Evolutionary conservation across 2,888 invertebrate species (phyloP).

Genomic region (Caradrina kadenii): DNA sequence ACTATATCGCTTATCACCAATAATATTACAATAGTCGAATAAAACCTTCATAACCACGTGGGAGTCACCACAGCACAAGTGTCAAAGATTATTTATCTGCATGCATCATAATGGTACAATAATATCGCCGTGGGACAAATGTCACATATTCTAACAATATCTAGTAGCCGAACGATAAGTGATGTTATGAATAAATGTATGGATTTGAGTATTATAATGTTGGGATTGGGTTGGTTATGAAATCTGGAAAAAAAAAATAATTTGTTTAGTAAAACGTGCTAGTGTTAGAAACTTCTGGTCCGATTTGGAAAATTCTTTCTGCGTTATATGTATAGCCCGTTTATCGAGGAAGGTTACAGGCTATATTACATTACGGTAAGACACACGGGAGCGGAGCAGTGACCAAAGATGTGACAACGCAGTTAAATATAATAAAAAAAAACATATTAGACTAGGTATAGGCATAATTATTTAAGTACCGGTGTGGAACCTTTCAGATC

Average conservation of each 20-base stretch:
- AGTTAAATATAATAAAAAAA: too few species aligned
- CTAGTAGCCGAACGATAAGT: conserved; percentile 23
- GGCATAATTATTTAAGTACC: too few species aligned
- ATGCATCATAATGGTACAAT: conserved; percentile 39
- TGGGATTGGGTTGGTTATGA: neutral
- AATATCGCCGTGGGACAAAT: conserved; percentile 35
- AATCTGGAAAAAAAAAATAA: neutral
- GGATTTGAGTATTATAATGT: conserved; percentile 5
- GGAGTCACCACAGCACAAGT: conserved; percentile 27
- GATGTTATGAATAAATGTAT: conserved; percentile 26
- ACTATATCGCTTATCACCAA: conserved; percentile 7
- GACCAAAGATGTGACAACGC: too few species aligned
- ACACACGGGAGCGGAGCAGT: too few species aligned
- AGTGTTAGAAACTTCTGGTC: too few species aligned
- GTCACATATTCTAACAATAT: conserved; percentile 34
- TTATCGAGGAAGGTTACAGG: too few species aligned
- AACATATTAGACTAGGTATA: too few species aligned
- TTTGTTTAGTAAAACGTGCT: too few species aligned
- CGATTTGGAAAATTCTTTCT: too few species aligned
- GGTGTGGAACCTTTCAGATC: too few species aligned
- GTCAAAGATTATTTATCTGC: conserved; percentile 52
- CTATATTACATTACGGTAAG: too few species aligned
- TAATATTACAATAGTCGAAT: conserved; percentile 32
- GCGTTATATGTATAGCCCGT: too few species aligned
- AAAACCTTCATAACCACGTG: conserved; percentile 32